Percentiles rank a stretch among this genome's conserved stretches.
phyloP scores from a whole-genome alignment of 2,797 vertebrate species.

The Diglossa cyanea region DNA sequence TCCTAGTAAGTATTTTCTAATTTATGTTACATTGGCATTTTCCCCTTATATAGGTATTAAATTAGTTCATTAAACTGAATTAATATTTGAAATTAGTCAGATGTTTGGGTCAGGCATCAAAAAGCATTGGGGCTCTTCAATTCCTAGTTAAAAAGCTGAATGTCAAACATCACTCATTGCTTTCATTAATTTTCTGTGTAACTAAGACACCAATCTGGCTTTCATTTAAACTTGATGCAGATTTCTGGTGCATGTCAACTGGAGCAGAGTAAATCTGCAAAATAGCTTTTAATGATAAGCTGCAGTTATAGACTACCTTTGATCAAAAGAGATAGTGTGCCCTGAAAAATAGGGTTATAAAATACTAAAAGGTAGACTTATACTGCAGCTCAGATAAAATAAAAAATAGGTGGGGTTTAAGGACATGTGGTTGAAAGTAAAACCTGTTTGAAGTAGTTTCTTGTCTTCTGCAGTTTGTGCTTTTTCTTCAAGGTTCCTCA shows the following conservation, averaged over 20 bases:
- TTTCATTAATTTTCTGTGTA: not conserved
- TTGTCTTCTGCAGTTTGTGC: not conserved
- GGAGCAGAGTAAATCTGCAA: not conserved
- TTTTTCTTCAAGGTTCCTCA: not conserved
- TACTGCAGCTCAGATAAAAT: not conserved
- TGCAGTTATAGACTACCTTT: not conserved
- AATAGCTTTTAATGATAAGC: conserved; percentile 12
- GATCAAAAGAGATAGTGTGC: not conserved
- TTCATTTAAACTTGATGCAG: not conserved
- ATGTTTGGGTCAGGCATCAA: not conserved
- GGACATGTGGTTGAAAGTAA: not conserved
- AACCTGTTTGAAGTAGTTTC: not conserved
- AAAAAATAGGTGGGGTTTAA: not conserved
- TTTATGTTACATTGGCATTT: not conserved
- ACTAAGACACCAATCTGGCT: not conserved
- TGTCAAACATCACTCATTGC: not conserved
- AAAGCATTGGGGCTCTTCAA: not conserved
- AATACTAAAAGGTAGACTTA: not conserved
- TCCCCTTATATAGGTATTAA: not conserved
- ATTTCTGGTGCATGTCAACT: conserved; percentile 4
- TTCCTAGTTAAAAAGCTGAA: not conserved
- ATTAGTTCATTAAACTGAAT: not conserved
- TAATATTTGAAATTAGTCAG: not conserved
- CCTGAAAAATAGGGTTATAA: conserved; percentile 17
- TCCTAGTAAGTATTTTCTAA: not conserved